These are phyloP conservation scores for Leptestheria dahalacensis DNA, from an alignment of 1,140 invertebrate species.

Conservation along the genomic window DNA sequence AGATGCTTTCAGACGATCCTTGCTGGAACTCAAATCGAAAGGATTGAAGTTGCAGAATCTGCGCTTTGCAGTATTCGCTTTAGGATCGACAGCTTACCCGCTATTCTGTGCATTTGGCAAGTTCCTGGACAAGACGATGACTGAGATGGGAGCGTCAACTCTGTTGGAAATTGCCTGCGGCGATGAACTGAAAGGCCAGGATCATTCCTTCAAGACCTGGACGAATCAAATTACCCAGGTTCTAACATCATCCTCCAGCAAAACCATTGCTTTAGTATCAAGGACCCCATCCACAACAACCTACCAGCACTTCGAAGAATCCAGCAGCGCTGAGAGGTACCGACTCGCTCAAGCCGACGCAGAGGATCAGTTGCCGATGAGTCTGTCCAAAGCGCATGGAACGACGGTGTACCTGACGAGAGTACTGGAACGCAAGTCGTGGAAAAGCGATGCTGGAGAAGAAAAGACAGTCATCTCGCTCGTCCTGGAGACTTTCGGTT, in stretches of 20 bases:
- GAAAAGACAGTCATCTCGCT: conserved; percentile 1
- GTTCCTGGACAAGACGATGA: conserved; percentile 78
- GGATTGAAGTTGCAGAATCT: neutral
- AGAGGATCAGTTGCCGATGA: neutral
- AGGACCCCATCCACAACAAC: too few species aligned
- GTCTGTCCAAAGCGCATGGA: neutral
- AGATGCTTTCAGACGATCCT: conserved; percentile 20
- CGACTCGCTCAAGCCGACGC: neutral
- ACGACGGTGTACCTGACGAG: neutral
- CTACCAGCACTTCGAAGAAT: neutral
- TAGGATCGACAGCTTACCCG: conserved; percentile 90
- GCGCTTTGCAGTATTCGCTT: conserved; percentile 82
- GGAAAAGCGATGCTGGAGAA: neutral
- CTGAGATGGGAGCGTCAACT: conserved; percentile 49
- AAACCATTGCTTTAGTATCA: neutral
- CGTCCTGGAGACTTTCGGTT: conserved; percentile 5
- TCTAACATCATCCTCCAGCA: neutral
- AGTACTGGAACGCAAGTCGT: neutral
- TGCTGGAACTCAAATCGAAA: neutral
- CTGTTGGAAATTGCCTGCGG: conserved; percentile 55
- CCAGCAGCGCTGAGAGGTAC: neutral
- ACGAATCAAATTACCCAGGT: conserved; percentile 42
- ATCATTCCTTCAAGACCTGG: conserved; percentile 85
- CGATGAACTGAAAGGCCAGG: conserved; percentile 89
- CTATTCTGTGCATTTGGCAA: conserved; percentile 92